Percentiles rank a stretch among this genome's conserved stretches.
Evolutionary conservation across 2,113 vertebrate species (phyloP).

Genomic region (Nothocercus julius): DNA sequence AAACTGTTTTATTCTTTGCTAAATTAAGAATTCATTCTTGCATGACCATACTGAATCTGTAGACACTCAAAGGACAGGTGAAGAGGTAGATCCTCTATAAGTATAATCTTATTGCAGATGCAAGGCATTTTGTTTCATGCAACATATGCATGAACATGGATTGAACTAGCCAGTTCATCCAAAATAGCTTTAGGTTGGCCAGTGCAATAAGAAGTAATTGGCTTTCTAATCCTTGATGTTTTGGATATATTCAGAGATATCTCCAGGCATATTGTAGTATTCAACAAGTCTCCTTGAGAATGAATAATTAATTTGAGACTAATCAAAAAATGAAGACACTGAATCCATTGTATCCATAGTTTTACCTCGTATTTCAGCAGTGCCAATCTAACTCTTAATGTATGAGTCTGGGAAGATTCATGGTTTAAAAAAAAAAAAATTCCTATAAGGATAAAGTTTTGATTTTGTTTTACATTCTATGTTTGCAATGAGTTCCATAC

Average conservation of each 20-base stretch:
- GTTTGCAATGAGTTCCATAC: background rate
- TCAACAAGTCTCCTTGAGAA: background rate
- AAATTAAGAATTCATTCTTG: constrained; percentile 57
- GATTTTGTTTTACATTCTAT: background rate
- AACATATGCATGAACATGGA: background rate
- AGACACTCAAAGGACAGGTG: background rate
- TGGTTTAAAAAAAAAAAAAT: background rate
- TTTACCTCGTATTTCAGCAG: background rate
- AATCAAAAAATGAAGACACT: background rate
- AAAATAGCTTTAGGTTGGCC: background rate
- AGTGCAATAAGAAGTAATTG: background rate
- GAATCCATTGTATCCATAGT: background rate
- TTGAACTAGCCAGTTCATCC: background rate
- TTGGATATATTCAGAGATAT: background rate
- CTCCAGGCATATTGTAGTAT: background rate
- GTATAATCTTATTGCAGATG: background rate
- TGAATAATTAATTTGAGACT: background rate
- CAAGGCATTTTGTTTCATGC: background rate
- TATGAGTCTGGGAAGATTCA: background rate
- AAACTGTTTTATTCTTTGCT: constrained; percentile 44
- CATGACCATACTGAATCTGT: background rate
- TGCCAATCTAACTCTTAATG: background rate
- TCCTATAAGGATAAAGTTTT: background rate
- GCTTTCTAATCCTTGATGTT: background rate
- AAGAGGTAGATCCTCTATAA: background rate